Base-by-base conservation (phyloP, 2,797 vertebrate genomes). In the Pteronotus mesoamericanus region DNA sequence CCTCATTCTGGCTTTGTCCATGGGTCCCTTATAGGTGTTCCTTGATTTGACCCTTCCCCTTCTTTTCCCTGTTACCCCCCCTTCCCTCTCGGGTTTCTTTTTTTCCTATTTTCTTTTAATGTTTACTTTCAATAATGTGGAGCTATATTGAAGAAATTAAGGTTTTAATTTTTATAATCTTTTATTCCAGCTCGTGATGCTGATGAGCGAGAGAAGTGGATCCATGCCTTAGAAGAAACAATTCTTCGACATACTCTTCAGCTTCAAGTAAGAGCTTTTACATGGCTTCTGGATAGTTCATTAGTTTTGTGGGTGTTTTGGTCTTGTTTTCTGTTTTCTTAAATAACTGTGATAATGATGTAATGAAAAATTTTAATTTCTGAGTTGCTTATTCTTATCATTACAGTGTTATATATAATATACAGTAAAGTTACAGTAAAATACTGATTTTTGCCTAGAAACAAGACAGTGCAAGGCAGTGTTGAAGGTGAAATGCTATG, bases 151-250 rank as follows among this genome's bases (percentile, higher is more conserved):
- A 79, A 90, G 59, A 90, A 84, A n/a, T 59, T 92, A 95, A 85
- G 22, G 1, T 85, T 94, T 59, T 90, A 84, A 87, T 95, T 86
- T 86, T 83, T 82, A 10, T 53, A n/a, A 66, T 92, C 11, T 88
- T 92, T 55, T 96, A 96, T 98, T 98, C 34, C 79, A 99, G 99
- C 99, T 97, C 99, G 99, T 98, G 99, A 99, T 99, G 99, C 99
- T 96, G 99, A 99, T 92, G 99, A 99, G 96, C 99, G 99, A 97
- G 99, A 99, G 98, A 99, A 99, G 99, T 99, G 99, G 99, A 99
- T 99, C 98, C 99, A 99, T 57, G 99, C 99, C 97, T 99, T 99
- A 99, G 99, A 99, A 97, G 99, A 99, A 97, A 99, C 99, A 6
- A 99, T 99, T 98, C 99, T 99, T 89, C 99, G 99, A 83, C 99